Evolutionary conservation across 1,140 invertebrate genomes (phyloP), one percentile per base, ranked within the genome.

Genomic region (Helicoverpa zea): DNA sequence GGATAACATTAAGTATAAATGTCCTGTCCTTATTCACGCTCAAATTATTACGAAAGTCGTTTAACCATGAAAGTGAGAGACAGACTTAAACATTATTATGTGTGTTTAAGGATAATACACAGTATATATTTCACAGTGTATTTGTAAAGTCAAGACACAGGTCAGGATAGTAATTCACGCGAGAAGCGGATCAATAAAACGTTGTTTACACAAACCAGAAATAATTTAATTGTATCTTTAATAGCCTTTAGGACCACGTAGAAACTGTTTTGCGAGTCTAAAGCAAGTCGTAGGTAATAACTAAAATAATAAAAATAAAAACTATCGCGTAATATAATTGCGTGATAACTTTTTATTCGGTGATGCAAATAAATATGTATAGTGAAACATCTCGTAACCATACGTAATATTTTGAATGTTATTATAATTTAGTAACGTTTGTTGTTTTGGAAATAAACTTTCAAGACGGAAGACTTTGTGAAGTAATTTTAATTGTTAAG

Each of bases 121-220:
- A 35, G 4, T 2, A 29, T 58, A 23, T 2, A 10, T 58, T 9
- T 58, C 10, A 11, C 23, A 58, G 18, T 58, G n/a, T 43, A 43
- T 10, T 3, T 13, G 30, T 43, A 35, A 30, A 7, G 7, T 72
- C 13, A 72, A 43, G 49, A 23, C 9, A 13, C 47, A 5, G 43
- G 7, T 43, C 70, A 54, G 30, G 29, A 73, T 58, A 35, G 30
- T 18, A 61, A 47, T 49, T 61, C 12, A 11, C 23, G 13, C 7
- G 12, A 4, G 13, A n/a, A 77, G 59, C 75, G 75, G 75, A 51
- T 66, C 75, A 77, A 52, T 77, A 77, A 77, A 77, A 77, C 43
- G 2, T 54, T 64, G 61, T 66, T 77, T 77, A 47, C 49, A 54
- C 47, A 35, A 47, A 66, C 3, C 61, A 77, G 59, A 76, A 76